phyloP scores from a whole-genome alignment of 1,140 invertebrate genomes.

The Lithobius niger region DNA sequence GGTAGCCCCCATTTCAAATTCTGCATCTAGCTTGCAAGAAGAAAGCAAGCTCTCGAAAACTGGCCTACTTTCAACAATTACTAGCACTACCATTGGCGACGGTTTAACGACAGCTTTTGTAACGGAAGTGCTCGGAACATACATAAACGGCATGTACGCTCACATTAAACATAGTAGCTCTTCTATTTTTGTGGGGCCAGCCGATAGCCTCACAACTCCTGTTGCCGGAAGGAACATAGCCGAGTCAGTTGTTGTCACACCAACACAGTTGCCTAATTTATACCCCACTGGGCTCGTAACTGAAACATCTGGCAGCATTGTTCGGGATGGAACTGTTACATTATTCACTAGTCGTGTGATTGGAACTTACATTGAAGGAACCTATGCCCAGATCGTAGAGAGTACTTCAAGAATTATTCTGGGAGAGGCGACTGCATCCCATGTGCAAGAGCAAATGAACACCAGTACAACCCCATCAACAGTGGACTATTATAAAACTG shows the following conservation, averaged over 20 bases:
- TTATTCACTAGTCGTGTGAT: constrained; percentile 55
- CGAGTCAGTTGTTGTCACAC: constrained; percentile 12
- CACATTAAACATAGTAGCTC: constrained; percentile 53
- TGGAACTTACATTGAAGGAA: constrained; percentile 46
- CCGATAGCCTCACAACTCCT: neutral
- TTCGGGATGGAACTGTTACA: constrained; percentile 53
- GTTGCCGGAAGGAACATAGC: constrained; percentile 5
- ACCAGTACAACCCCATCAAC: constrained; percentile 23
- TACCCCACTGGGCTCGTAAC: constrained; percentile 45
- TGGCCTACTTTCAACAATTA: constrained; percentile 56
- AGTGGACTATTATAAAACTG: constrained; percentile 36
- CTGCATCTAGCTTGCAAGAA: too few species aligned
- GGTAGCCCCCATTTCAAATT: too few species aligned
- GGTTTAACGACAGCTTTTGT: constrained; percentile 47
- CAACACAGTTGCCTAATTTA: constrained; percentile 3
- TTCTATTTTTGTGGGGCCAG: constrained; percentile 33
- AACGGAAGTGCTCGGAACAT: constrained; percentile 62
- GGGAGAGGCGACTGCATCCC: constrained; percentile 36
- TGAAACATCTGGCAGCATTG: constrained; percentile 53
- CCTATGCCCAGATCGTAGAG: constrained; percentile 49
- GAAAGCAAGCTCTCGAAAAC: neutral
- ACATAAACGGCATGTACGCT: constrained; percentile 63
- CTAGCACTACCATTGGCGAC: constrained; percentile 47
- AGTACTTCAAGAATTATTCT: constrained; percentile 52
- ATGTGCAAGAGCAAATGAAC: constrained; percentile 17